phyloP scores from a whole-genome alignment of 2,113 vertebrate genomes.

The Thalassarche chlororhynchos region DNA sequence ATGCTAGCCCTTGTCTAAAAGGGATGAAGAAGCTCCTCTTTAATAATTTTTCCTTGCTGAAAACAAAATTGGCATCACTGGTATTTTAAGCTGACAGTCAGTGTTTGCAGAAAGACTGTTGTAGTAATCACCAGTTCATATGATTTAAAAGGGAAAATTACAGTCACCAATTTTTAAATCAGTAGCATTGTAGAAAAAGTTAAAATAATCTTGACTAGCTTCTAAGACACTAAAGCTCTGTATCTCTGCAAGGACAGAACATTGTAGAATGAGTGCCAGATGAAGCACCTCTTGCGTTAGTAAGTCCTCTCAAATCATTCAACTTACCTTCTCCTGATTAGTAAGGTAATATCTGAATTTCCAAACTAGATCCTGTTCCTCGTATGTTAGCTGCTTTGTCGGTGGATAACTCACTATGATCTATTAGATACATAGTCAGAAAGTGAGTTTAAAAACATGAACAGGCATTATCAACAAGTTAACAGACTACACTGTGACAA shows the following conservation, averaged over 20 bases:
- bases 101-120: neutral
- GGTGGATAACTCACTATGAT: constrained; percentile 98
- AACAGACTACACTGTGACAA: neutral
- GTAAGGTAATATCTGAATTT: constrained; percentile 98
- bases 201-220: neutral
- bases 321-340: constrained; percentile 92
- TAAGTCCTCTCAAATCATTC: neutral
- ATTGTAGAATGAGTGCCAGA: neutral
- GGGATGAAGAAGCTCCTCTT: neutral
- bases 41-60: neutral
- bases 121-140: neutral
- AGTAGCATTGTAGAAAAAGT: neutral
- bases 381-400: constrained; percentile 95
- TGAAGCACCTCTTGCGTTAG: neutral
- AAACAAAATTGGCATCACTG: neutral
- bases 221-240: neutral
- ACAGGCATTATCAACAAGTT: neutral
- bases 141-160: neutral
- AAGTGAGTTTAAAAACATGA: neutral
- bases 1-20: neutral
- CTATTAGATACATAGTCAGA: constrained; percentile 67
- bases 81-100: neutral
- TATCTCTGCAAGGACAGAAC: neutral
- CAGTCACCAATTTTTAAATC: neutral
- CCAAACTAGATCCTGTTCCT: constrained; percentile 98